phyloP scores from a whole-genome alignment of 2,797 vertebrate species.

The Neoniphon sammara region DNA sequence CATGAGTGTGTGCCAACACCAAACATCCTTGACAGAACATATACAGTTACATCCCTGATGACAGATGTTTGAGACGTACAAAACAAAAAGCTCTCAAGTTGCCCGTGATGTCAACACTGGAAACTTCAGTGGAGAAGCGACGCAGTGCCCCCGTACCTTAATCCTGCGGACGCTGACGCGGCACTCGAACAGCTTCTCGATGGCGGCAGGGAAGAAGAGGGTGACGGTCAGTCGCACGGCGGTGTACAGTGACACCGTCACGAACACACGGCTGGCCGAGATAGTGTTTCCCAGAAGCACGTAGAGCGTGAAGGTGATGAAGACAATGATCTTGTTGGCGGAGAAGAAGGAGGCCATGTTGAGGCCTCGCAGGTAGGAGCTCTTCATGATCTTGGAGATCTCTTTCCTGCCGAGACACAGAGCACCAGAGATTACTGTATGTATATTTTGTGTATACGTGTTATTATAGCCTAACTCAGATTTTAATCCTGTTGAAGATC shows the following conservation, averaged over 20 bases:
- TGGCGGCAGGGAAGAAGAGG: constrained; percentile 92
- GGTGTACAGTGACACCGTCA: constrained; percentile 88
- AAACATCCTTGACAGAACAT: not conserved
- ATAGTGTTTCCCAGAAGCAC: constrained; percentile 89
- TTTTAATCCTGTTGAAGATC: not conserved
- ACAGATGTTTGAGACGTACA: not conserved
- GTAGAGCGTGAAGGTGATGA: constrained; percentile 90
- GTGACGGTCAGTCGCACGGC: constrained; percentile 92
- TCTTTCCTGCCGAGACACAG: constrained; percentile 84
- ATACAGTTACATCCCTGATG: not conserved
- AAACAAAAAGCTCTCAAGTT: not conserved
- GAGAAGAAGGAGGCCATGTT: constrained; percentile 95
- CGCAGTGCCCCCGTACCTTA: constrained; percentile 81
- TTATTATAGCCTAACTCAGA: not conserved
- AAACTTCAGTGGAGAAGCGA: too few relatives aligned
- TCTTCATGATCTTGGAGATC: constrained; percentile 90
- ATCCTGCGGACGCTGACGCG: constrained; percentile 91
- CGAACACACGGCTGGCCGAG: constrained; percentile 90
- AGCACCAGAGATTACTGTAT: not conserved
- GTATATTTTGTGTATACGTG: too few relatives aligned
- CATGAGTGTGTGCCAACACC: not conserved
- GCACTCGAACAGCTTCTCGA: constrained; percentile 89
- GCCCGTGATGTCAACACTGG: too few relatives aligned
- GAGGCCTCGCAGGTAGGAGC: constrained; percentile 93
- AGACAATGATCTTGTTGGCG: constrained; percentile 93